Conservation (phyloP, 2,113 vertebrate species). For the Colinus virginianus region DNA sequence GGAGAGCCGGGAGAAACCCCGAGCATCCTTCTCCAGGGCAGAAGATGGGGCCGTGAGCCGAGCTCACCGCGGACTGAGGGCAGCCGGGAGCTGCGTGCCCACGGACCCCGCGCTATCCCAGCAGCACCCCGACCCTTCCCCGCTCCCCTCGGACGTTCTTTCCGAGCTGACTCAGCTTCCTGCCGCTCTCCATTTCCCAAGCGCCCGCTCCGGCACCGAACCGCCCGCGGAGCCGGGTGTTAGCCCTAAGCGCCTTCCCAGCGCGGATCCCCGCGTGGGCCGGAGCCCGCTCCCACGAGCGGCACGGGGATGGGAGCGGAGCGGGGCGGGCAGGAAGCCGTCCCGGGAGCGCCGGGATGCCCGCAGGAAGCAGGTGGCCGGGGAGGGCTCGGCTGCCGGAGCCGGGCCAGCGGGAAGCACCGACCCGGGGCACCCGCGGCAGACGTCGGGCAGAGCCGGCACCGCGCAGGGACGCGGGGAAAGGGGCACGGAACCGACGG, state of each 20-base stretch:
- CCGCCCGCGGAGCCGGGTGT: not conserved
- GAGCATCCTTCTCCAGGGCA: not conserved
- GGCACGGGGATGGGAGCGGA: rapidly evolving
- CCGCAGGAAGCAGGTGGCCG: not conserved
- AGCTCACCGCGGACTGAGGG: not conserved
- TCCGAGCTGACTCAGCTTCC: slow-evolving; percentile 48
- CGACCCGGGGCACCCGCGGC: not conserved
- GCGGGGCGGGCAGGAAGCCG: not conserved
- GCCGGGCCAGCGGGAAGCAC: not conserved
- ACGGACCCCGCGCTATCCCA: not conserved
- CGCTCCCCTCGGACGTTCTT: not conserved
- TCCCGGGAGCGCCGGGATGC: not conserved
- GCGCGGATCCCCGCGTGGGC: not conserved
- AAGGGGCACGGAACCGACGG: not conserved
- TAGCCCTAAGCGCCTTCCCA: not conserved
- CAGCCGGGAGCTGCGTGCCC: not conserved
- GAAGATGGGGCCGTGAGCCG: rapidly evolving
- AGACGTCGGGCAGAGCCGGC: not conserved
- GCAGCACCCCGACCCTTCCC: not conserved
- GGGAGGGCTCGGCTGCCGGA: not conserved
- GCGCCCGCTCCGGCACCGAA: too few species aligned
- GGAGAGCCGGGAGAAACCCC: not conserved
- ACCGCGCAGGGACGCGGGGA: not conserved
- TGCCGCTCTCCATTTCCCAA: not conserved
- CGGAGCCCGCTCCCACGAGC: not conserved